phyloP scores from a whole-genome alignment of 2,113 vertebrate genomes.

The Myxocyprinus asiaticus region DNA sequence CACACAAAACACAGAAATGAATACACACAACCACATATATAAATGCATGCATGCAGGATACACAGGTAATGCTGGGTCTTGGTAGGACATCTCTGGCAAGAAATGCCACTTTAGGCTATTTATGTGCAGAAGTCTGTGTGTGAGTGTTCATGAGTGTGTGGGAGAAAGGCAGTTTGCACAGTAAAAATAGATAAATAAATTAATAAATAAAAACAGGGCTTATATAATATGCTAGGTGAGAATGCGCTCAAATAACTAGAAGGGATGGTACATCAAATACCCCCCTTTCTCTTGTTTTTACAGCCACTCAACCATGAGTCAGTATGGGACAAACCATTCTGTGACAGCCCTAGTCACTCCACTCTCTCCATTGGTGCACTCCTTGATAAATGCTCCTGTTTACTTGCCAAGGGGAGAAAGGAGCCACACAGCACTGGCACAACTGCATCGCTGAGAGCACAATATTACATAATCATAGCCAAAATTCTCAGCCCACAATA shows the following conservation, averaged over 20 bases:
- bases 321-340: conserved; percentile 2
- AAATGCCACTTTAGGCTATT: conserved; percentile 33
- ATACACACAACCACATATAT: too few species aligned
- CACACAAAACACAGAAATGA: too few species aligned
- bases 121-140: conserved; percentile 12
- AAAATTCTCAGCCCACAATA: conserved; percentile 12
- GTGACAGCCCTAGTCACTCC: conserved; percentile 16
- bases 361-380: conserved; percentile 19
- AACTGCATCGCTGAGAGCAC: neutral
- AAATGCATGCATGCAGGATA: conserved; percentile 15
- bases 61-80: neutral
- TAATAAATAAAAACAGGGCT: conserved; percentile 32
- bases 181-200: conserved; percentile 26
- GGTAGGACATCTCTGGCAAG: conserved; percentile 13
- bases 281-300: neutral
- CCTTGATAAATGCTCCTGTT: conserved; percentile 10
- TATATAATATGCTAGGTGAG: conserved; percentile 45
- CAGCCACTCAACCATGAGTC: conserved; percentile 10
- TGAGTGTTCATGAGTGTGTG: neutral
- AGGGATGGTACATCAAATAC: neutral
- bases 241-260: conserved; percentile 38
- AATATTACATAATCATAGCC: conserved; percentile 15
- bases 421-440: neutral
- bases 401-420: conserved; percentile 25
- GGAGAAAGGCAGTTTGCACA: conserved; percentile 3